Evolutionary conservation across 1,140 invertebrate genomes (phyloP).

Genomic region (Procambarus clarkii): DNA sequence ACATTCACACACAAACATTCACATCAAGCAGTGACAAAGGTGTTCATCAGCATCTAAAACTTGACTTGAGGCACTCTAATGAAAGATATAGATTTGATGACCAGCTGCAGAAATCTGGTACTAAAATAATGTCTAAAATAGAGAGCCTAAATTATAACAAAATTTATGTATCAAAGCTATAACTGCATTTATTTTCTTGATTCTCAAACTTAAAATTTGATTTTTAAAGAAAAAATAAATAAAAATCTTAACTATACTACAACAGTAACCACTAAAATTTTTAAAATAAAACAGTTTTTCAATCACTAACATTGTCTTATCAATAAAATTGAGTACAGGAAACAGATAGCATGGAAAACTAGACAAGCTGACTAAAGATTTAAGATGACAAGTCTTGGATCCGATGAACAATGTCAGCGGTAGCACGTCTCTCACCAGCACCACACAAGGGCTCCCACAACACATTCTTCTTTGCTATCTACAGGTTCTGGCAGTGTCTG

Average conservation of each 20-base stretch:
- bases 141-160: neutral
- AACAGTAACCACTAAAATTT: slow-evolving; percentile 46
- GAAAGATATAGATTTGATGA: slow-evolving; percentile 47
- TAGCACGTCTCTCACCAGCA: slow-evolving; percentile 62
- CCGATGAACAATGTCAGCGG: slow-evolving; percentile 63
- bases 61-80: slow-evolving; percentile 62
- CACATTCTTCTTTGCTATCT: slow-evolving; percentile 63
- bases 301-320: slow-evolving; percentile 55
- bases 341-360: slow-evolving; percentile 1
- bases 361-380: slow-evolving; percentile 20
- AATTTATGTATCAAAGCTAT: neutral
- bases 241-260: slow-evolving; percentile 28
- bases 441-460: slow-evolving; percentile 56
- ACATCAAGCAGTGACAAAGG: slow-evolving; percentile 33
- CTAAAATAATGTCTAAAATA: neutral
- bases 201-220: neutral
- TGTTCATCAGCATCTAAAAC: slow-evolving; percentile 60
- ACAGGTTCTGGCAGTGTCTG: slow-evolving; percentile 69
- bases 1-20: slow-evolving; percentile 24
- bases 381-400: slow-evolving; percentile 51
- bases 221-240: slow-evolving; percentile 9
- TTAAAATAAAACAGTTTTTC: slow-evolving; percentile 47
- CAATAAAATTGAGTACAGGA: slow-evolving; percentile 22
- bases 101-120: slow-evolving; percentile 23
- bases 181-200: neutral